These are phyloP conservation scores for Paramacrobiotus metropolitanus DNA, from an alignment of 1,140 invertebrate species.

Conservation along the genomic window DNA sequence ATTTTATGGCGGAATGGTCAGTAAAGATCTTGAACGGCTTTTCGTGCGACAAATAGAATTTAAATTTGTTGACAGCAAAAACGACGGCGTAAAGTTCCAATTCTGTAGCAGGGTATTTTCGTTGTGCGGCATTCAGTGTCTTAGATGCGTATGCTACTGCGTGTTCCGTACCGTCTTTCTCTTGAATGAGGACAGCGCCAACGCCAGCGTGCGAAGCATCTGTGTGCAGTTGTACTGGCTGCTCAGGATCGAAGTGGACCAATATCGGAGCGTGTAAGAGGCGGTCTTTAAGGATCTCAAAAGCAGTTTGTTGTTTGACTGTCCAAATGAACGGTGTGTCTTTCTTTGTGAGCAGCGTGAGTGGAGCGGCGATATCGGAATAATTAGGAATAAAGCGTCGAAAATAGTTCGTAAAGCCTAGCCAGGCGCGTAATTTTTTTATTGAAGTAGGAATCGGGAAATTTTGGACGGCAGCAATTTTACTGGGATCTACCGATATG, in stretches of 20 bases:
- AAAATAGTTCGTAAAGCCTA: background rate
- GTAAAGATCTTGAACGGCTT: no score
- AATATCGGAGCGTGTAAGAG: background rate
- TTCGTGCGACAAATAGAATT: no score
- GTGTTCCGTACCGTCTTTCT: no score
- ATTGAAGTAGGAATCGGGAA: background rate
- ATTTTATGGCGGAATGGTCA: no score
- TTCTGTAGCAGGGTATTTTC: no score
- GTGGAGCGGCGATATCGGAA: background rate
- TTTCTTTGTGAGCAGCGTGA: background rate
- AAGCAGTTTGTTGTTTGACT: background rate
- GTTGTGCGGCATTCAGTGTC: no score
- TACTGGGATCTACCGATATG: background rate
- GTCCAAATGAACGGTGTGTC: background rate
- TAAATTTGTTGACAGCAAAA: no score
- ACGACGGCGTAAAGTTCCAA: no score
- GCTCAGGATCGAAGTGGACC: background rate
- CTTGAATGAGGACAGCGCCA: background rate
- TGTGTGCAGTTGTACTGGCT: background rate
- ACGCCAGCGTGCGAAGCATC: background rate
- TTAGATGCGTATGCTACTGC: no score
- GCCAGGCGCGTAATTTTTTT: background rate
- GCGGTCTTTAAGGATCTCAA: background rate
- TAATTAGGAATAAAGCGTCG: background rate
- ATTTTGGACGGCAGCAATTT: background rate